Conservation (phyloP, 1,140 invertebrate genomes). For the Drosophila ercepeae region DNA sequence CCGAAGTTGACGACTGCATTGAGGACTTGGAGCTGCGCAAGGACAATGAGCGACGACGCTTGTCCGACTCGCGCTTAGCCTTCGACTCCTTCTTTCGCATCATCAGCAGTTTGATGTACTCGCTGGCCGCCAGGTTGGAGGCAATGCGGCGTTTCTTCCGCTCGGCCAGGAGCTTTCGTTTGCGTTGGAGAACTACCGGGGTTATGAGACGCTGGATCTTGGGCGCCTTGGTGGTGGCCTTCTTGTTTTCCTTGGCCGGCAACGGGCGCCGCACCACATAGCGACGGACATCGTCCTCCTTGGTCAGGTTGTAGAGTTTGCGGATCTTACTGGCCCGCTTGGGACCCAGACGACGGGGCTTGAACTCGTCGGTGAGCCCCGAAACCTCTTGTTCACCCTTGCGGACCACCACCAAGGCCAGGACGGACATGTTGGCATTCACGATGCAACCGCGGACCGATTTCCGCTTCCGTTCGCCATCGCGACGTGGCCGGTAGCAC, state of each 20-base stretch:
- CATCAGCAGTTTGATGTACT: slow-evolving; percentile 97
- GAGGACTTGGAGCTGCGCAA: slow-evolving; percentile 89
- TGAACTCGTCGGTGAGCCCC: slow-evolving; percentile 96
- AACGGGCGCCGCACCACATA: slow-evolving; percentile 97
- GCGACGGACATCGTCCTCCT: slow-evolving; percentile 98
- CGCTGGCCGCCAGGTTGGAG: slow-evolving; percentile 95
- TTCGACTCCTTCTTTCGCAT: slow-evolving; percentile 98
- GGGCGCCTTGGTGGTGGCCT: slow-evolving; percentile 93
- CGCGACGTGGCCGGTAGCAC: slow-evolving; percentile 97
- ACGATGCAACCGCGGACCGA: slow-evolving; percentile 99
- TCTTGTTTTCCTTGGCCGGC: slow-evolving; percentile 95
- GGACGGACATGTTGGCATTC: slow-evolving; percentile 97
- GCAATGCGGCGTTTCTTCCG: slow-evolving; percentile 95
- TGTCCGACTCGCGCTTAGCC: slow-evolving; percentile 91
- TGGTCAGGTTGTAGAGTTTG: slow-evolving; percentile 98
- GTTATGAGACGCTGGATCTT: slow-evolving; percentile 99
- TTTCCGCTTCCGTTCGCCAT: slow-evolving; percentile 98
- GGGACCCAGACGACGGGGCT: slow-evolving; percentile 98
- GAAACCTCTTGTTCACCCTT: slow-evolving; percentile 98
- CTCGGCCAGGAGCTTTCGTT: slow-evolving; percentile 94
- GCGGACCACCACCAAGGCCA: slow-evolving; percentile 96
- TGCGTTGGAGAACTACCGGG: slow-evolving; percentile 94
- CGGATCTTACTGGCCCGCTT: slow-evolving; percentile 99
- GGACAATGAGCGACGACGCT: slow-evolving; percentile 90
- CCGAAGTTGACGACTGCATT: slow-evolving; percentile 19